Percentiles rank a stretch among this genome's conserved stretches.
Evolutionary conservation across 2,113 vertebrate species (phyloP).

Genomic region (Ameiurus melas): DNA sequence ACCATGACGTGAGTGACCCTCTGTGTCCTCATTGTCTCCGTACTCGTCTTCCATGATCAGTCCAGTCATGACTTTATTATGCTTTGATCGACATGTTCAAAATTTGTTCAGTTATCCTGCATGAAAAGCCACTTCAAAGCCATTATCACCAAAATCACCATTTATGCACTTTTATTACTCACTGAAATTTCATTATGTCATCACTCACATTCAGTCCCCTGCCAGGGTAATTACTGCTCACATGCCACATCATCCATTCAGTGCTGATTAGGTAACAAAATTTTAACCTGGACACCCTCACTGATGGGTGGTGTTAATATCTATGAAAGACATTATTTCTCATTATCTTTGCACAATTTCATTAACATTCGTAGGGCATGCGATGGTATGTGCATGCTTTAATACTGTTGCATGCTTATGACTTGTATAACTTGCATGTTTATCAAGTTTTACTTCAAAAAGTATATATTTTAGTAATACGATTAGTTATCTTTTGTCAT

Average conservation of each 20-base stretch:
- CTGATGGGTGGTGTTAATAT: neutral
- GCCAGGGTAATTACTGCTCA: neutral
- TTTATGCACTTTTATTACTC: constrained; percentile 9
- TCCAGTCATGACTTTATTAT: constrained; percentile 30
- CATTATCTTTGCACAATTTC: neutral
- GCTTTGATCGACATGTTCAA: constrained; percentile 23
- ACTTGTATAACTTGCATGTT: constrained; percentile 8
- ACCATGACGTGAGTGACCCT: constrained; percentile 88
- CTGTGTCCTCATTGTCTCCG: constrained; percentile 66
- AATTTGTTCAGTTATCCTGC: constrained; percentile 9
- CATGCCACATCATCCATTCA: neutral
- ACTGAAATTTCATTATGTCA: neutral
- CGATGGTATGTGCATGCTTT: constrained; percentile 25
- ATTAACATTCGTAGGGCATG: neutral
- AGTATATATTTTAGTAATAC: neutral
- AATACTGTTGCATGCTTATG: neutral
- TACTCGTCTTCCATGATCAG: constrained; percentile 44
- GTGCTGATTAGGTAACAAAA: neutral
- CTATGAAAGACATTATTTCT: neutral
- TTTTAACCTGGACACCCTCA: neutral
- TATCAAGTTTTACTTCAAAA: neutral
- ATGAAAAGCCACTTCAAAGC: neutral
- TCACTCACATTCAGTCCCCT: neutral
- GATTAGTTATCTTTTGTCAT: neutral
- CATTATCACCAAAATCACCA: constrained; percentile 25